Conservation (phyloP, 1,140 invertebrate genomes). For the Calephelis nemesis region DNA sequence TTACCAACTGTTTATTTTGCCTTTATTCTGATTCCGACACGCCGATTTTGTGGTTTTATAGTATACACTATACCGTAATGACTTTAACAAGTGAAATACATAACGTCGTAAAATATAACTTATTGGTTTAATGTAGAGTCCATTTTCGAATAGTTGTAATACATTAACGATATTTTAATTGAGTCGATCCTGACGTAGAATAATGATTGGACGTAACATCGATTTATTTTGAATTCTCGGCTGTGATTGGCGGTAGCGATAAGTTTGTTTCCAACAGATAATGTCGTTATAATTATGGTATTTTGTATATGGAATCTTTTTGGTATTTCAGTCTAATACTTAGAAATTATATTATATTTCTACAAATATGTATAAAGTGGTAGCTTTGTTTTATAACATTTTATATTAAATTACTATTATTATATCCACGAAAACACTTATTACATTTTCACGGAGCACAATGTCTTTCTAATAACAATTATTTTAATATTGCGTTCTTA, state of each 20-base stretch:
- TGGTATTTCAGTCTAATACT: constrained; percentile 26
- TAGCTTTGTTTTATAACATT: too few relatives aligned
- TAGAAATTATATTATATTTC: too few relatives aligned
- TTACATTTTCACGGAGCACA: too few relatives aligned
- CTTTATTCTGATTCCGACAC: constrained; percentile 75
- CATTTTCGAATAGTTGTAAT: constrained; percentile 49
- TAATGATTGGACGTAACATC: constrained; percentile 79
- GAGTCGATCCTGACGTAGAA: constrained; percentile 75
- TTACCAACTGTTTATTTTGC: constrained; percentile 73
- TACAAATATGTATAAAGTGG: too few relatives aligned
- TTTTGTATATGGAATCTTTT: constrained; percentile 28
- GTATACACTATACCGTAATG: constrained; percentile 75
- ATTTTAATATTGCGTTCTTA: too few relatives aligned
- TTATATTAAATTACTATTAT: too few relatives aligned
- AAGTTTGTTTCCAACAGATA: constrained; percentile 74
- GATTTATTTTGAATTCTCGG: constrained; percentile 78
- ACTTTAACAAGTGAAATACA: constrained; percentile 63
- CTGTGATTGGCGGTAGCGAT: constrained; percentile 76
- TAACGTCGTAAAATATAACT: constrained; percentile 40
- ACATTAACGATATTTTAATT: constrained; percentile 79
- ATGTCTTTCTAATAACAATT: too few relatives aligned
- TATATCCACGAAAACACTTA: too few relatives aligned
- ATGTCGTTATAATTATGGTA: constrained; percentile 67
- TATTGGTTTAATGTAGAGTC: constrained; percentile 46
- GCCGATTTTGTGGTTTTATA: constrained; percentile 77